Conservation (phyloP, 2,888 invertebrate genomes). For the Diachrysia chrysitis region DNA sequence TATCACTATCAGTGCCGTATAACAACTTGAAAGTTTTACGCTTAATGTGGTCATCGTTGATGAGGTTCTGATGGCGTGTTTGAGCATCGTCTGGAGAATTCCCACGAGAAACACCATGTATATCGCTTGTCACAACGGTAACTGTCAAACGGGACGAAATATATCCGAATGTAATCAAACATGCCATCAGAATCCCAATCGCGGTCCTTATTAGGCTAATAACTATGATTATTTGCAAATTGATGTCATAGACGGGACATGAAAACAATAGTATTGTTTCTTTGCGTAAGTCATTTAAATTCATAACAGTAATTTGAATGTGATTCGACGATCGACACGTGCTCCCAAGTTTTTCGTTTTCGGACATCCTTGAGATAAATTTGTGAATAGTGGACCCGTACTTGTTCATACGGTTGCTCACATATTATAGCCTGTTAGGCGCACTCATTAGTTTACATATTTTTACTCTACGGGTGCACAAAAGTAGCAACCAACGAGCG, state of each 20-base stretch:
- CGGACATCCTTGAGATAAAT: slow-evolving; percentile 70
- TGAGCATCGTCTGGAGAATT: slow-evolving; percentile 60
- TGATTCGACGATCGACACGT: slow-evolving; percentile 68
- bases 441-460: too few species aligned
- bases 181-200: slow-evolving; percentile 60
- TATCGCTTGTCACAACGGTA: slow-evolving; percentile 35
- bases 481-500: slow-evolving; percentile 62
- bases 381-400: slow-evolving; percentile 62
- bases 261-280: slow-evolving; percentile 72
- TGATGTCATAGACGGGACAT: slow-evolving; percentile 63
- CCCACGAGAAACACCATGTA: slow-evolving; percentile 66
- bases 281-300: slow-evolving; percentile 70
- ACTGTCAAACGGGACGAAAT: slow-evolving; percentile 42
- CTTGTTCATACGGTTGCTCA: slow-evolving; percentile 69
- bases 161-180: slow-evolving; percentile 50
- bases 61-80: slow-evolving; percentile 69
- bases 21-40: slow-evolving; percentile 64
- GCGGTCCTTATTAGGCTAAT: slow-evolving; percentile 68
- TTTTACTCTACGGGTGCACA: too few species aligned
- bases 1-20: slow-evolving; percentile 48
- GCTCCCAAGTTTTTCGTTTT: slow-evolving; percentile 48
- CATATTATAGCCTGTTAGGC: too few species aligned
- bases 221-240: slow-evolving; percentile 76
- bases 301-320: slow-evolving; percentile 71
- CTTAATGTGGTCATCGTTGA: slow-evolving; percentile 60